Percentiles rank a stretch among this genome's conserved stretches.
Conservation (phyloP, 2,888 invertebrate species). For the Nematopogon swammerdamellus region DNA sequence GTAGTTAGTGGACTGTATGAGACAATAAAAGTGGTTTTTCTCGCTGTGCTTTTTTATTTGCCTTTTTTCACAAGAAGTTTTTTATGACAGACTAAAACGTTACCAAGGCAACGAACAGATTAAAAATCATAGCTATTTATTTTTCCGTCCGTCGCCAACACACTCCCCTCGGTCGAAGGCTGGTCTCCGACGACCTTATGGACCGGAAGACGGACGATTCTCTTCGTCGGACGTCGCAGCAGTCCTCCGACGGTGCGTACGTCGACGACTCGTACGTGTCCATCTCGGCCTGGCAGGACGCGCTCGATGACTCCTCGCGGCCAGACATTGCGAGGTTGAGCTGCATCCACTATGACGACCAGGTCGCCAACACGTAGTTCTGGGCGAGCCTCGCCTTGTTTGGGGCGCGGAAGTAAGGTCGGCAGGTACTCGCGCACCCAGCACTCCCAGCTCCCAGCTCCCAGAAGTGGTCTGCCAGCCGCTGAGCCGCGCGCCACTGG, state of each 20-base stretch:
- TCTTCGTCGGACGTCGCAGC: no score
- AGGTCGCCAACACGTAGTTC: background rate
- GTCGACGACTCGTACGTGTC: background rate
- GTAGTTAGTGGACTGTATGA: no score
- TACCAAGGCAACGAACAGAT: no score
- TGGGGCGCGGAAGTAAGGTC: background rate
- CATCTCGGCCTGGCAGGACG: background rate
- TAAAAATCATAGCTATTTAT: no score
- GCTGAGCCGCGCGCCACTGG: slow-evolving; percentile 6
- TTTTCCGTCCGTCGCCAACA: background rate
- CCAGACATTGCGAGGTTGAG: background rate
- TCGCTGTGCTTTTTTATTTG: no score
- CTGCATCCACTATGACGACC: background rate
- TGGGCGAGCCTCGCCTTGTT: background rate
- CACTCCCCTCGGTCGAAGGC: background rate
- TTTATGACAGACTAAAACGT: no score
- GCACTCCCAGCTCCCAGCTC: slow-evolving; percentile 5
- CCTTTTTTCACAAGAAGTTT: no score
- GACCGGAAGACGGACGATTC: background rate
- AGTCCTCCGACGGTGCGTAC: background rate
- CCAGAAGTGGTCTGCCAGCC: slow-evolving; percentile 6
- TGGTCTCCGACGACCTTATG: background rate
- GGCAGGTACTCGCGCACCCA: slow-evolving; percentile 5
- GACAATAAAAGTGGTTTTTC: no score
- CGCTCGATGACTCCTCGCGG: background rate